Conservation (phyloP, 2,888 invertebrate genomes). For the Embidobia sp. region DNA sequence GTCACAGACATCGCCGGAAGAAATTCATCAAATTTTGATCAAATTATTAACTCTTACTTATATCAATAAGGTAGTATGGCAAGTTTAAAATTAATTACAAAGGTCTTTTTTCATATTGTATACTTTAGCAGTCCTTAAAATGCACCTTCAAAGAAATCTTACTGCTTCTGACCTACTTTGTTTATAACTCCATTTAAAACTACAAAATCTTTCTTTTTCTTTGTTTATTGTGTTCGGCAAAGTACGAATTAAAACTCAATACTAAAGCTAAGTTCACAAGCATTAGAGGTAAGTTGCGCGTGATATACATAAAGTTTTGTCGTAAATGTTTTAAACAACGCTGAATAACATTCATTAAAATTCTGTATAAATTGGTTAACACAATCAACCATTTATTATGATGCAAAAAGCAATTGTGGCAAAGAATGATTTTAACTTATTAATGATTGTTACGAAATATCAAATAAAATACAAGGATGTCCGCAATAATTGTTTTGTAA, state of each 20-base stretch:
- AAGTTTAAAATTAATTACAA: slow-evolving; percentile 26
- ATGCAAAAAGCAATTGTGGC: too few relatives aligned
- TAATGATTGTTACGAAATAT: too few relatives aligned
- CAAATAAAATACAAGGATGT: too few relatives aligned
- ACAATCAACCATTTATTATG: too few relatives aligned
- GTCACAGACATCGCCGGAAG: neutral
- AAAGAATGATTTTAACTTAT: too few relatives aligned
- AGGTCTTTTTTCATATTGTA: slow-evolving; percentile 7
- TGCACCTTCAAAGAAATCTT: slow-evolving; percentile 25
- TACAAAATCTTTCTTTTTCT: slow-evolving; percentile 16
- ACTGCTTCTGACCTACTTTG: slow-evolving; percentile 30
- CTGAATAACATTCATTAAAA: too few relatives aligned
- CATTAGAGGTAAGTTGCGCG: too few relatives aligned
- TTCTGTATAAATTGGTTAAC: too few relatives aligned
- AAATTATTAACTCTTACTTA: slow-evolving; percentile 8
- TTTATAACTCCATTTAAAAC: slow-evolving; percentile 33
- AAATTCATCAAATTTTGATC: slow-evolving; percentile 21
- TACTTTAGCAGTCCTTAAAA: neutral
- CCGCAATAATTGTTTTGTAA: too few relatives aligned
- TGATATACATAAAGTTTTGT: too few relatives aligned
- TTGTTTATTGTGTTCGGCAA: slow-evolving; percentile 6
- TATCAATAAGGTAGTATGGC: slow-evolving; percentile 15
- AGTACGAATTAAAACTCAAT: slow-evolving; percentile 20
- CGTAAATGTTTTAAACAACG: too few relatives aligned
- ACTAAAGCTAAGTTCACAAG: too few relatives aligned